Base-by-base conservation (phyloP, 1,140 invertebrate species). In the Tetraneura akinire region DNA sequence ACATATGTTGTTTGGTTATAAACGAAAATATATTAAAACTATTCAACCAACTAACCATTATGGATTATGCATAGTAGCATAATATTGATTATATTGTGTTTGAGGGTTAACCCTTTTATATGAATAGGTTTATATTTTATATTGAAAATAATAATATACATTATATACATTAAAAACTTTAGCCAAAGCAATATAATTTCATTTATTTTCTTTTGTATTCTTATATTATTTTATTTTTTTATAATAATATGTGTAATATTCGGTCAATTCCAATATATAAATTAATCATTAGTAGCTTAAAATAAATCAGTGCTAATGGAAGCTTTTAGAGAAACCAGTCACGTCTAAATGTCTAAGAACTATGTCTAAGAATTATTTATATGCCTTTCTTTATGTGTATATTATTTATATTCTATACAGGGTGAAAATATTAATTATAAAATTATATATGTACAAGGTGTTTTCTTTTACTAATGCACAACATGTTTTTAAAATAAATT, bases 51-150 rank as follows among this genome's bases (percentile, higher is more conserved):
- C 55, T 26, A 26, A 6, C 4, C 23, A 23, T 26, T n/a, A n/a
- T n/a, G n/a, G n/a, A n/a, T n/a, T n/a, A 29, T n/a, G 60, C 3
- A 32, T 13, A 47, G 13, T 8, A 47, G 1, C 9, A 16, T 23
- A 8, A 18, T 62, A 62, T 62, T 62, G 60, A 62, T 62, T 62
- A 62, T 62, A 62, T 32, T 62, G 14, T n/a, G 60, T 32, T 32
- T 62, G 16, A 37, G 29, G 32, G 60, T 37, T n/a, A 32, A 62
- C 29, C 9, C 6, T 32, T 32, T 62, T 26, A 13, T 62, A 62
- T 62, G 14, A 9, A 62, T 9, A 29, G 60, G 60, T 16, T 32
- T 26, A 26, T 62, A n/a, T 32, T 37, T 8, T 16, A 16, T 18
- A 32, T 62, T 18, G 29, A 32, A 62, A 26, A 29, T n/a, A 62